Conservation (phyloP, 2,797 vertebrate genomes). For the Oreochromis mossambicus region DNA sequence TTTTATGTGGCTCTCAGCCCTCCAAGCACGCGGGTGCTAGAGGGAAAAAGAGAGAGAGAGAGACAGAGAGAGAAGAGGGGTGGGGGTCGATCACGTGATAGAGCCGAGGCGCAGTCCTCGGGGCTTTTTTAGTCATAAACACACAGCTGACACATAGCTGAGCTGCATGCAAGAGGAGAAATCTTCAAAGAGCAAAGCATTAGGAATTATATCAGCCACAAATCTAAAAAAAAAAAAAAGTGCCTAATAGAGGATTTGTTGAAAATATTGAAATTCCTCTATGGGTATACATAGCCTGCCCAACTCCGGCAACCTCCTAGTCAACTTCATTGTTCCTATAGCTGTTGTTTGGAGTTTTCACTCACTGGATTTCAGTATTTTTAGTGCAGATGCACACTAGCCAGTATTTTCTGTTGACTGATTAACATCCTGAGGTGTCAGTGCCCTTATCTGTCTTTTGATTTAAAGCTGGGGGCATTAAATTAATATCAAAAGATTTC, state of each 20-base stretch:
- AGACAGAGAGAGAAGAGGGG: not conserved
- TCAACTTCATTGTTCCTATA: not conserved
- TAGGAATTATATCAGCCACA: not conserved
- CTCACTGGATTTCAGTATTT: not conserved
- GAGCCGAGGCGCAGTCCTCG: not conserved
- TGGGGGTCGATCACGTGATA: constrained; percentile 31
- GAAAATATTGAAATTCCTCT: not conserved
- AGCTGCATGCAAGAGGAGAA: not conserved
- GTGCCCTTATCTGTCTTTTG: not conserved
- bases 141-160: not conserved
- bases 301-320: not conserved
- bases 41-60: not conserved
- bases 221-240: not conserved
- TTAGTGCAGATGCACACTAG: not conserved
- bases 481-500: not conserved
- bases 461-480: not conserved
- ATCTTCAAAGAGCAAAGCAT: not conserved
- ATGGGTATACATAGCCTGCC: not conserved
- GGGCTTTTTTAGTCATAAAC: constrained; percentile 28
- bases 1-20: constrained; percentile 50
- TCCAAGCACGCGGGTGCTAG: constrained; percentile 8
- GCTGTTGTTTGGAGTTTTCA: not conserved
- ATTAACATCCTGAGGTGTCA: not conserved
- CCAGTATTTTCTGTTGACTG: not conserved
- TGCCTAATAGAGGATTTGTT: not conserved